Base-by-base conservation (phyloP, 2,797 vertebrate species). In the Galagoides demidoff region DNA sequence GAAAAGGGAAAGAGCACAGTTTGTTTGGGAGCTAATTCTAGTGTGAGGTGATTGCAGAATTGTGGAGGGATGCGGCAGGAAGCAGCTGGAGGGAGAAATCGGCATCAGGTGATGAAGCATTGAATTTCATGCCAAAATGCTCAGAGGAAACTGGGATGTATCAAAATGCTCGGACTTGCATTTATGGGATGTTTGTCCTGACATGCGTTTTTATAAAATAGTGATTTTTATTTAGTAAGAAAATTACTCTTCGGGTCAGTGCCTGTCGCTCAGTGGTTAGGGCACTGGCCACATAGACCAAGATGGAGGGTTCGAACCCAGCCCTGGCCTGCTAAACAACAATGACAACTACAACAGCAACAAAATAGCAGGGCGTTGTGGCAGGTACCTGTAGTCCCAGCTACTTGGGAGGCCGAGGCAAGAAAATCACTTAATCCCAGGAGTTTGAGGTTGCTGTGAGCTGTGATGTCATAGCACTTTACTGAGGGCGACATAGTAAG, bases 191-290 rank as follows among this genome's bases (percentile, higher is more conserved):
- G 45, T 78, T 31, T 85, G 55, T 66, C 45, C 55, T 49, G 61
- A 86, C n/a, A 16, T 90, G 61, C 14, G 27, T 79, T 90, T 94
- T 88, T 88, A 37, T 78, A 61, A 93, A 84, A 68, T 61, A 68
- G 63, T 57, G 8, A 74, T 92, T 92, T 85, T 79, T 9, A 86
- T 57, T 92, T 81, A 84, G 81, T 78, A 78, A 92, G 70, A 97
- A 94, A 89, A 78, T 70, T 29, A 37, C 10, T 82, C 37, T 87
- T 10, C 61, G 13, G 49, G 13, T 49, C 49, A 49, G 49, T 14
- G 49, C 49, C 13, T 4, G 14, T 52, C 2, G 14, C 49, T 52
- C 49, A 52, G 49, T 52, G 4, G 49, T 52, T 52, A 52, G 49
- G 49, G 49, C 14, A 16, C 49, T 14, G 49, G 49, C 49, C 49